phyloP scores from a whole-genome alignment of 1,140 invertebrate genomes.

The Neelides sp. region DNA sequence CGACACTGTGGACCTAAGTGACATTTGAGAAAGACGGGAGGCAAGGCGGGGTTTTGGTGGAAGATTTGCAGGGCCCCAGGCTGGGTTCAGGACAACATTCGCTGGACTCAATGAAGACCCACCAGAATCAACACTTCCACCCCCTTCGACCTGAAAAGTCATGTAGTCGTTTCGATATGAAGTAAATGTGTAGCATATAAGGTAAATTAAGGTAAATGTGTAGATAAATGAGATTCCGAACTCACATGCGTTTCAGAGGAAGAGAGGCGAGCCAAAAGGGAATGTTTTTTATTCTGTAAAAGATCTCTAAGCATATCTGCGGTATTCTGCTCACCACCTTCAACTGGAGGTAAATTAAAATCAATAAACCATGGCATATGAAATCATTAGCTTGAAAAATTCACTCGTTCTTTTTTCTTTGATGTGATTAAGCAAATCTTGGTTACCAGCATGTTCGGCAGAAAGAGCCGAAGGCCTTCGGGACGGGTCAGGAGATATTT shows the following conservation, averaged over 20 bases:
- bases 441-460: conserved; percentile 15
- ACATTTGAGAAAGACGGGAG: conserved; percentile 38
- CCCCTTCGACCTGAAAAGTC: conserved; percentile 17
- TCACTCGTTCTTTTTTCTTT: background rate
- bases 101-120: background rate
- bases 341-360: background rate
- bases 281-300: conserved; percentile 71
- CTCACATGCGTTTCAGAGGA: conserved; percentile 30
- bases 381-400: background rate
- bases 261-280: conserved; percentile 52
- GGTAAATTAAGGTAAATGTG: too few species aligned
- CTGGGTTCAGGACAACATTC: conserved; percentile 27
- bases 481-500: conserved; percentile 29
- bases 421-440: conserved; percentile 2
- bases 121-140: background rate
- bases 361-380: background rate
- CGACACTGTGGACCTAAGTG: conserved; percentile 75
- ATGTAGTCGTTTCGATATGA: background rate
- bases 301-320: conserved; percentile 78
- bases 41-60: conserved; percentile 22
- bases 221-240: too few species aligned
- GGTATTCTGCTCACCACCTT: conserved; percentile 35
- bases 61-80: conserved; percentile 15
- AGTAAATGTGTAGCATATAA: too few species aligned
- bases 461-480: conserved; percentile 26